A percentile compares a stretch with the other conserved stretches of the same genome.
Conservation (phyloP, 1,140 invertebrate species). For the Drosophila miranda region DNA sequence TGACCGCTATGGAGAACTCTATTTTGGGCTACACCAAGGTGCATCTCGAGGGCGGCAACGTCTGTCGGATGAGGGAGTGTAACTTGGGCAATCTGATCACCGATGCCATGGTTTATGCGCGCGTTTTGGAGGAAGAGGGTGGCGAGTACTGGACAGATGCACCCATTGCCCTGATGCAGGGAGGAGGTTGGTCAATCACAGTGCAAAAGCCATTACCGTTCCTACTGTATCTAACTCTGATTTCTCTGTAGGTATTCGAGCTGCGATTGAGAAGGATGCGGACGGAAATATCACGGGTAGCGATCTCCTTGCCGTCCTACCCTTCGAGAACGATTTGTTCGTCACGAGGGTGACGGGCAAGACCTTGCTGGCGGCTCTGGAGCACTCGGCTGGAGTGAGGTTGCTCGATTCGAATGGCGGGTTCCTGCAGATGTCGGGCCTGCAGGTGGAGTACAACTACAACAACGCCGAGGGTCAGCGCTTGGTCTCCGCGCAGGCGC, state of each 20-base stretch:
- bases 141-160: constrained; percentile 88
- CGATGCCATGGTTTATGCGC: constrained; percentile 86
- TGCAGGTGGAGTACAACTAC: constrained; percentile 84
- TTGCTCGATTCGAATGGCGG: constrained; percentile 84
- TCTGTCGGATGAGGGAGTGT: constrained; percentile 89
- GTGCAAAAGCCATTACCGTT: too few species aligned
- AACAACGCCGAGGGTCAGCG: constrained; percentile 82
- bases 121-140: constrained; percentile 83
- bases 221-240: neutral
- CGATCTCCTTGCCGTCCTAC: constrained; percentile 83
- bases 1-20: constrained; percentile 84
- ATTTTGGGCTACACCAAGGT: constrained; percentile 87
- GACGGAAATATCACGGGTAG: constrained; percentile 65
- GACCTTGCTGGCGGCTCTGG: constrained; percentile 81
- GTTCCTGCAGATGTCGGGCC: constrained; percentile 86
- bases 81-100: constrained; percentile 93
- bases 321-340: constrained; percentile 84
- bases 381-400: constrained; percentile 83
- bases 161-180: constrained; percentile 89
- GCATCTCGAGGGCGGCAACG: constrained; percentile 85
- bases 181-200: constrained; percentile 83
- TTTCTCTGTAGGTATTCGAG: constrained; percentile 56
- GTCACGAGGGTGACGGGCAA: constrained; percentile 84
- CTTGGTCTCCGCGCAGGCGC: constrained; percentile 83
- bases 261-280: constrained; percentile 56